These are phyloP conservation scores for Anastatus disparis DNA, from an alignment of 1,140 invertebrate species.

Conservation along the genomic window DNA sequence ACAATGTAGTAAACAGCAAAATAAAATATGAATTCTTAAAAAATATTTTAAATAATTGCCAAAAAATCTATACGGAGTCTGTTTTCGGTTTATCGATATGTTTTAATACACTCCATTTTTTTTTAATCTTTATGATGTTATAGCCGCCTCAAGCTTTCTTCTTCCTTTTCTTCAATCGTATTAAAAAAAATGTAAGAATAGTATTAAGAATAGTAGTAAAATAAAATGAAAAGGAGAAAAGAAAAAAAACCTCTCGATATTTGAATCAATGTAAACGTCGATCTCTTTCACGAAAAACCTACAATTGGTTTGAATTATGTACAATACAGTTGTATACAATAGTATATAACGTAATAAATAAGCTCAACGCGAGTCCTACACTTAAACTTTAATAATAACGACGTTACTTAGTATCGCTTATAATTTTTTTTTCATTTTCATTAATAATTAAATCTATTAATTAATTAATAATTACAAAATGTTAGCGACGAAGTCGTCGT, in stretches of 20 bases:
- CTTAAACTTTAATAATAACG: slow-evolving; percentile 42
- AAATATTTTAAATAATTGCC: no score
- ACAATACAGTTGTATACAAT: slow-evolving; percentile 55
- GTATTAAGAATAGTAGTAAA: slow-evolving; percentile 29
- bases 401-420: slow-evolving; percentile 16
- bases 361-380: slow-evolving; percentile 58
- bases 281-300: slow-evolving; percentile 42
- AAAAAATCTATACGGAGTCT: no score
- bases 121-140: background rate
- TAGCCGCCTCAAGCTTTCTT: no score
- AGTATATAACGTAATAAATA: slow-evolving; percentile 61
- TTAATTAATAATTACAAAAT: slow-evolving; percentile 45
- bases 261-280: slow-evolving; percentile 33
- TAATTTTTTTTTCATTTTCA: slow-evolving; percentile 17
- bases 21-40: no score
- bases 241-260: slow-evolving; percentile 16
- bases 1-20: no score
- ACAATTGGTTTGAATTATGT: slow-evolving; percentile 52
- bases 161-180: slow-evolving; percentile 6
- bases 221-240: slow-evolving; percentile 28
- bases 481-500: slow-evolving; percentile 16
- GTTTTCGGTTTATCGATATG: background rate
- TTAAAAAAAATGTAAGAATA: no score
- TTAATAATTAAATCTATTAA: slow-evolving; percentile 30
- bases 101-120: slow-evolving; percentile 3